Base-by-base conservation (phyloP, 2,113 vertebrate genomes). In the Passer montanus region DNA sequence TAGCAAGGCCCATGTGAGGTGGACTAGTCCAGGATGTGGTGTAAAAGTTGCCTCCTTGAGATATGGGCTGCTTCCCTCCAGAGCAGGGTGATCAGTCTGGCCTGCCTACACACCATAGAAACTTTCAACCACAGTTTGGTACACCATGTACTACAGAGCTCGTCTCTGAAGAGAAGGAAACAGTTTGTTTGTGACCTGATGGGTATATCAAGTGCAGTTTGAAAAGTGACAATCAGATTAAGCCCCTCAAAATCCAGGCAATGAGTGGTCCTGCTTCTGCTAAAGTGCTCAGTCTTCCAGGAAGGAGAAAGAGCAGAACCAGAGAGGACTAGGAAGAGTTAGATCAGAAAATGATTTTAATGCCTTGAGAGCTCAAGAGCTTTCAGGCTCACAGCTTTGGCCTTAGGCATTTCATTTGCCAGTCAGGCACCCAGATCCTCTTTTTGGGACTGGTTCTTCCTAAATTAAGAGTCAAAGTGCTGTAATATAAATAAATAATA, bases 401-500 rank as follows among this genome's bases (percentile, higher is more conserved):
- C 91, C 80, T 87, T 63, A 92, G 86, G 89, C 52, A 63, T 50
- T 50, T 92, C 43, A 64, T 94, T 81, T 93, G 30, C 33, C 47
- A 89, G 73, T 72, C 76, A 95, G 69, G 60, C 47, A 94, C 47
- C 52, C 68, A n/a, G 27, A 19, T 92, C 14, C 27, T 83, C 44
- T 84, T 94, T 91, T 90, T 87, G 80, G 80, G 90, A 67, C 39
- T 9, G 60, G 74, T 75, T 93, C 64, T 77, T 84, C 86, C 52
- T 81, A 83, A 94, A 67, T 93, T 78, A 92, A 92, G 83, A 95
- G 41, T 21, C 12, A 74, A 81, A 93, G 84, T 90, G 78, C 69
- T 56, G 63, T 21, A 91, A 96, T 90, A 94, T 90, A 95, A 96
- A 95, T 96, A 96, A 96, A 95, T 94, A 97, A 96, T 94, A 93